These are phyloP conservation scores for Crocodylus rhombifer DNA, from an alignment of 2,797 vertebrate genomes.

Conservation along the genomic window DNA sequence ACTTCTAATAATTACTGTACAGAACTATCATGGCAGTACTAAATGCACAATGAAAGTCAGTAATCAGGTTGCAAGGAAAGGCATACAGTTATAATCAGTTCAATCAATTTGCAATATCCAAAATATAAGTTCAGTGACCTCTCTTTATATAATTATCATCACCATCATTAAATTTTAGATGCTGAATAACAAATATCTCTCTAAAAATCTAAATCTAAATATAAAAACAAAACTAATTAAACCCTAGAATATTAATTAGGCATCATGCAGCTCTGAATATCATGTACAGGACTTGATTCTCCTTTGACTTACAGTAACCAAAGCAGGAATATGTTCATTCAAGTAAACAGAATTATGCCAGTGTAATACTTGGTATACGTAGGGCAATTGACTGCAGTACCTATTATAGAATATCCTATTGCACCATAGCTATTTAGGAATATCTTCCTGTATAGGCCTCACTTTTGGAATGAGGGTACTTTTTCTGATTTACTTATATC, in stretches of 20 bases:
- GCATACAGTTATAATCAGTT: not conserved
- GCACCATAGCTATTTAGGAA: not conserved
- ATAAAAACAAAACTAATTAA: no score
- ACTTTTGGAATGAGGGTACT: not conserved
- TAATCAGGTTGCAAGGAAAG: not conserved
- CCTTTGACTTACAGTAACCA: not conserved
- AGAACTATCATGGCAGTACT: not conserved
- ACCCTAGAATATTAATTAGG: not conserved
- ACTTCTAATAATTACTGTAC: not conserved
- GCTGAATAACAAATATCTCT: no score
- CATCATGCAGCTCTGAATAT: not conserved
- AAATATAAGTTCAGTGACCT: not conserved
- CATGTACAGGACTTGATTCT: not conserved
- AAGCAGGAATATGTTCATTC: not conserved
- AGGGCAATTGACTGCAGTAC: not conserved
- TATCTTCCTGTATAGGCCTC: not conserved
- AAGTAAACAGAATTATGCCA: not conserved
- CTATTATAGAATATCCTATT: not conserved
- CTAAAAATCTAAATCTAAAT: not conserved
- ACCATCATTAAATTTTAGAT: not conserved
- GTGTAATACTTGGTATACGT: not conserved
- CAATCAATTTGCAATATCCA: not conserved
- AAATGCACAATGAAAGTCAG: no score
- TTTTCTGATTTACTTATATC: not conserved
- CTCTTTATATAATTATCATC: not conserved